phyloP scores from a whole-genome alignment of 2,888 invertebrate species.

The Platynereis dumerilii region DNA sequence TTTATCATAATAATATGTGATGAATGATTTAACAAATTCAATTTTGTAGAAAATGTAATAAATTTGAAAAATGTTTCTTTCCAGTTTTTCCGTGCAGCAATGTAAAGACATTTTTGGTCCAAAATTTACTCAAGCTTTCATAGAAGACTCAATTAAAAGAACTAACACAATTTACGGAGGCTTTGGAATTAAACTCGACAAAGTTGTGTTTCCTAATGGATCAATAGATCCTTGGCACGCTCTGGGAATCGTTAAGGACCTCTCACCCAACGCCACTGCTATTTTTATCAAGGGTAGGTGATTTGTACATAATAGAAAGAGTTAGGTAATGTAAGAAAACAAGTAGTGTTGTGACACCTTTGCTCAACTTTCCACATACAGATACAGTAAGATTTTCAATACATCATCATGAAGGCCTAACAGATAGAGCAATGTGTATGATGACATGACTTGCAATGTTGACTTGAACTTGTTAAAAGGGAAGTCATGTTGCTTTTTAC shows the following conservation, averaged over 20 bases:
- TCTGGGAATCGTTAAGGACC: slow-evolving; percentile 62
- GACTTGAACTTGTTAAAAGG: no score
- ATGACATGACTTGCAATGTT: no score
- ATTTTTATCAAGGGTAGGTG: slow-evolving; percentile 63
- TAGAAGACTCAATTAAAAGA: slow-evolving; percentile 71
- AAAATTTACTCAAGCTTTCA: slow-evolving; percentile 69
- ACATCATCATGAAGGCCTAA: no score
- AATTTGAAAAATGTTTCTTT: slow-evolving; percentile 9
- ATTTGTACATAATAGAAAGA: no score
- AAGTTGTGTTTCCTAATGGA: slow-evolving; percentile 86
- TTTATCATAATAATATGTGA: no score
- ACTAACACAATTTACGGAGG: slow-evolving; percentile 82
- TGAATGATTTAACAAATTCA: no score
- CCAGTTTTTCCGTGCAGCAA: slow-evolving; percentile 75
- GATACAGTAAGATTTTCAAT: no score
- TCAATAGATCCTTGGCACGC: slow-evolving; percentile 76
- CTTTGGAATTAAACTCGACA: slow-evolving; percentile 72
- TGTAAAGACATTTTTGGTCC: slow-evolving; percentile 83
- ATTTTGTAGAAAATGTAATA: neutral
- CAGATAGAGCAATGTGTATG: no score
- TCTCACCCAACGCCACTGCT: slow-evolving; percentile 58
- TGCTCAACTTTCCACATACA: no score
- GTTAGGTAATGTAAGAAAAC: no score
- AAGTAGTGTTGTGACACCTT: no score
- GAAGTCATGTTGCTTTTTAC: no score